Percentiles rank a stretch among this genome's conserved stretches.
phyloP scores from a whole-genome alignment of 2,797 vertebrate genomes.

The Carapus acus region DNA sequence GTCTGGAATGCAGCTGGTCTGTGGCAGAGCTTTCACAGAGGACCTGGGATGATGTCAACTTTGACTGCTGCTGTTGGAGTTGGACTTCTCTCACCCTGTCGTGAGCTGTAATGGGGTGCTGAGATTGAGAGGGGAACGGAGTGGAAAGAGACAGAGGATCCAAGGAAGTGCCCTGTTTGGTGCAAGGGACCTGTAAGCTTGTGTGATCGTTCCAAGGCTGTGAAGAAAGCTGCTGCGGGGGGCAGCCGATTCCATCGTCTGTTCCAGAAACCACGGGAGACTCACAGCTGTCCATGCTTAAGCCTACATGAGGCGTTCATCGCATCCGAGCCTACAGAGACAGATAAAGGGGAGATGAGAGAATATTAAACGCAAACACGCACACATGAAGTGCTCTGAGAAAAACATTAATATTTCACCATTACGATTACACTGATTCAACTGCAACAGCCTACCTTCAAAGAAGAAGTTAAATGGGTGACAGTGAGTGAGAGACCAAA shows the following conservation, averaged over 20 bases:
- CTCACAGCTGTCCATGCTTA: conserved; percentile 99
- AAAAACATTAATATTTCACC: conserved; percentile 19
- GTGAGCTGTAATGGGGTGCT: conserved; percentile 61
- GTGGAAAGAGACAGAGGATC: conserved; percentile 73
- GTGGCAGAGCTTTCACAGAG: conserved; percentile 61
- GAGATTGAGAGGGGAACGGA: conserved; percentile 69
- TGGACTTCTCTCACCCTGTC: conserved; percentile 72
- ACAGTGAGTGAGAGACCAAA: conserved; percentile 63
- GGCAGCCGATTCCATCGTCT: conserved; percentile 96
- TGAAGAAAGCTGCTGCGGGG: conserved; percentile 88
- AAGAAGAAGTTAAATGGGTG: conserved; percentile 59
- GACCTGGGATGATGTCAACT: conserved; percentile 61
- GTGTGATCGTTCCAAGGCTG: conserved; percentile 81
- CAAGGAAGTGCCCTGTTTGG: conserved; percentile 74
- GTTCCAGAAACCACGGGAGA: conserved; percentile 98
- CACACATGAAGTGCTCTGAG: conserved; percentile 11
- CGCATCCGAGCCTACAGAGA: conserved; percentile 91
- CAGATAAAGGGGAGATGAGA: conserved; percentile 38
- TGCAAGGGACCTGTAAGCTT: conserved; percentile 75
- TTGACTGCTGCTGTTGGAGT: conserved; percentile 65
- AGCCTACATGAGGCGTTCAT: conserved; percentile 98
- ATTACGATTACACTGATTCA: too few relatives aligned
- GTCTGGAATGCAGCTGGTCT: conserved; percentile 67
- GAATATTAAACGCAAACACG: conserved; percentile 10
- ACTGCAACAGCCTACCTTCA: conserved; percentile 32